These are phyloP conservation scores for Lordiphosa fenestrarum DNA, from an alignment of 2,888 invertebrate species.

Conservation along the genomic window DNA sequence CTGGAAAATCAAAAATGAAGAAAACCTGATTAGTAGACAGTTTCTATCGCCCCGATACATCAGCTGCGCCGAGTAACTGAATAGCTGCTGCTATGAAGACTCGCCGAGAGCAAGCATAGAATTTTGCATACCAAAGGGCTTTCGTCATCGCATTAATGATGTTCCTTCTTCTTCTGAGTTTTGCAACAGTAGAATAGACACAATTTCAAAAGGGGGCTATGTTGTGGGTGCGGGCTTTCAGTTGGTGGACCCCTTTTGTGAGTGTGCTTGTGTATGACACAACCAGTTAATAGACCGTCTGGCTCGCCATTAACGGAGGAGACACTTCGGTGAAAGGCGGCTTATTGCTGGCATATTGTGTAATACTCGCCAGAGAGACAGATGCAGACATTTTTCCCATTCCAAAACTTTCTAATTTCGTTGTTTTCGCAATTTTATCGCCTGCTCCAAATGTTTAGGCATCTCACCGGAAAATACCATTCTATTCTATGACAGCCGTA, in stretches of 20 bases:
- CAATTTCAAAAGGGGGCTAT: too few relatives aligned
- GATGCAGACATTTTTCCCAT: constrained; percentile 40
- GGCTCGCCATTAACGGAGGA: constrained; percentile 15
- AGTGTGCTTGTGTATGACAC: constrained; percentile 25
- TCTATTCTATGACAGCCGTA: too few relatives aligned
- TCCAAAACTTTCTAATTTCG: constrained; percentile 37
- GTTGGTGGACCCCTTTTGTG: constrained; percentile 3
- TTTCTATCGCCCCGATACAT: constrained; percentile 27
- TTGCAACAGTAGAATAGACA: too few relatives aligned
- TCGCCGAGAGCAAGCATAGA: too few relatives aligned
- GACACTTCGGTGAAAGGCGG: constrained; percentile 42
- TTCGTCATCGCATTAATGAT: too few relatives aligned
- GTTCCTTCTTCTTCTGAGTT: too few relatives aligned
- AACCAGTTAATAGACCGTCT: constrained; percentile 19
- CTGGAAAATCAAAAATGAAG: constrained; percentile 26
- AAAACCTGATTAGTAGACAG: constrained; percentile 43
- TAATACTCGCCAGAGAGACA: constrained; percentile 29
- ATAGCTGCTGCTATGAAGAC: too few relatives aligned
- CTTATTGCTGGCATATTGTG: constrained; percentile 26
- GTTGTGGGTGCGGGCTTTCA: constrained; percentile 8
- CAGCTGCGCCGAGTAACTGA: too few relatives aligned
- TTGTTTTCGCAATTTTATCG: constrained; percentile 20
- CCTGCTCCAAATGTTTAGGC: constrained; percentile 7
- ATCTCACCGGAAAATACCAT: too few relatives aligned
- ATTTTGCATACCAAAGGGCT: too few relatives aligned